These are phyloP conservation scores for Ammospiza caudacuta DNA, from an alignment of 2,113 vertebrate species.

Conservation along the genomic window DNA sequence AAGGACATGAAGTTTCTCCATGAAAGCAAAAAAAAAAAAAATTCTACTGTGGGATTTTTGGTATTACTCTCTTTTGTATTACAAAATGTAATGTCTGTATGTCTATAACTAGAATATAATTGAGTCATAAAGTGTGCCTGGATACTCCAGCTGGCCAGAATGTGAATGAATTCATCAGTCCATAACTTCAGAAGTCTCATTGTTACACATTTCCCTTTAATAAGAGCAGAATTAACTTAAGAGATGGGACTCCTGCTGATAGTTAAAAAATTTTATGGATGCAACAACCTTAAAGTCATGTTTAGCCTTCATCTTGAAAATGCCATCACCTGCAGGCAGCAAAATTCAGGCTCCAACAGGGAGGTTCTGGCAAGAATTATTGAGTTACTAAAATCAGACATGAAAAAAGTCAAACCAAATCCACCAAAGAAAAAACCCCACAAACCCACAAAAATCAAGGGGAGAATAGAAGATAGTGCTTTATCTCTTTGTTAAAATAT, in stretches of 20 bases:
- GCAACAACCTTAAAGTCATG: background rate
- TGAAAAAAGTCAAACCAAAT: background rate
- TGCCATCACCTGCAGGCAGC: background rate
- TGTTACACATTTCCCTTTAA: background rate
- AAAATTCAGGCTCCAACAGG: background rate
- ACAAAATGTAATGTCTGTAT: background rate
- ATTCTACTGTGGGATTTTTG: background rate
- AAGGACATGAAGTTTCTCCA: background rate
- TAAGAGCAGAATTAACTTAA: background rate
- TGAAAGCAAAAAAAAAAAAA: background rate
- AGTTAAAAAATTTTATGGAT: background rate
- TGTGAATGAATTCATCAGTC: background rate
- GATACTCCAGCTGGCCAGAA: background rate
- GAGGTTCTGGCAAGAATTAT: background rate
- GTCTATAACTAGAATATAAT: background rate
- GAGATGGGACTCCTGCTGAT: background rate
- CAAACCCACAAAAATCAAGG: background rate
- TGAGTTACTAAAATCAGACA: background rate
- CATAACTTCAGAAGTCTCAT: background rate
- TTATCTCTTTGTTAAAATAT: background rate
- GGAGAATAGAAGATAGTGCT: background rate
- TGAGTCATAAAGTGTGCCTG: background rate
- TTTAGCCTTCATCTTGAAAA: background rate
- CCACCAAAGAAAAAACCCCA: background rate
- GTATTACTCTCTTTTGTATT: background rate